Conservation (phyloP, 2,797 vertebrate species). For the Myripristis murdjan region DNA sequence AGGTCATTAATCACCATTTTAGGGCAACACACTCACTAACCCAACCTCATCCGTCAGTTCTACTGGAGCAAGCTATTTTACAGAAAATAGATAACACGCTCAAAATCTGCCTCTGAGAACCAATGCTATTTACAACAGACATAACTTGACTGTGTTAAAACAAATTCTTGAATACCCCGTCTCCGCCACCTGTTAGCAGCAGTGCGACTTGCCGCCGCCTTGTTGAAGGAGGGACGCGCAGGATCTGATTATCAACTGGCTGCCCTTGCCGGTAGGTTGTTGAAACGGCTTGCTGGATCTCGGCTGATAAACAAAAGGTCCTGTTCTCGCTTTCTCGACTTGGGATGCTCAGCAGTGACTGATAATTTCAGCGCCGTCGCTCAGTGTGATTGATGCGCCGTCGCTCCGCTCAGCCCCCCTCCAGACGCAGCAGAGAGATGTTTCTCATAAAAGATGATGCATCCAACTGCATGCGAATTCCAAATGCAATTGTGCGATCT, state of each 20-base stretch:
- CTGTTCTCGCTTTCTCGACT: conserved; percentile 61
- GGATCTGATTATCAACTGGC: conserved; percentile 67
- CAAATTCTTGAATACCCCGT: conserved; percentile 6
- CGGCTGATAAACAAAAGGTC: conserved; percentile 76
- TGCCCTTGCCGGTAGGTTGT: conserved; percentile 57
- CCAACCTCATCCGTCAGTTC: conserved; percentile 76
- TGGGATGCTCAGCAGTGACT: conserved; percentile 64
- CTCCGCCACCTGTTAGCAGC: conserved; percentile 50
- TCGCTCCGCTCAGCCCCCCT: conserved; percentile 43
- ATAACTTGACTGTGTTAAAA: conserved; percentile 13
- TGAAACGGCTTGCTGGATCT: conserved; percentile 64
- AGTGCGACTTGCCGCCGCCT: conserved; percentile 30
- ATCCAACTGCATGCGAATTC: conserved; percentile 73
- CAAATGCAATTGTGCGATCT: conserved; percentile 72
- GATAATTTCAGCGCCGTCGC: conserved; percentile 77
- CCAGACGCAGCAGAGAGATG: conserved; percentile 60
- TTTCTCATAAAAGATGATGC: conserved; percentile 78
- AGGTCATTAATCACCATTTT: conserved; percentile 77
- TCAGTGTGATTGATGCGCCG: conserved; percentile 81
- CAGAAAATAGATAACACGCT: conserved; percentile 25
- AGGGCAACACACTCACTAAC: conserved; percentile 69
- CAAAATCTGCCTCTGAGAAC: conserved; percentile 37
- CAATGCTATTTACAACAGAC: conserved; percentile 26
- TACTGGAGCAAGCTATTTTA: conserved; percentile 57
- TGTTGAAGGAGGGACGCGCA: conserved; percentile 37